Base-by-base conservation (phyloP, 2,797 vertebrate genomes). In the Anguilla pacifica region DNA sequence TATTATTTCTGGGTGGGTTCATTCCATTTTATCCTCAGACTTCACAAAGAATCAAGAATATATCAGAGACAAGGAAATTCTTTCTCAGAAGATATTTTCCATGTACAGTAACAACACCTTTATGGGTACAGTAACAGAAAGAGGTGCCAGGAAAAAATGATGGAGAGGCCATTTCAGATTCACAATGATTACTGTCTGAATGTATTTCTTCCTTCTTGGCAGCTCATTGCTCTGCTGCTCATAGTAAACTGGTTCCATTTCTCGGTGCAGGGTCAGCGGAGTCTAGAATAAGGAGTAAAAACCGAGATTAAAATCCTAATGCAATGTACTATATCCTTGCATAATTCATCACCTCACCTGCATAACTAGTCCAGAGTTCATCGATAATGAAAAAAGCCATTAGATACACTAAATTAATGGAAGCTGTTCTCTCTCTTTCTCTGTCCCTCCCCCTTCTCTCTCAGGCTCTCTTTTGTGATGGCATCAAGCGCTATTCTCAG, bases 121-220 rank as follows among this genome's bases (percentile, higher is more conserved):
- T 83, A 89, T 89, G 87, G 90, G 79, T 79, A 55, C 10, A 72
- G 89, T 77, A 86, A 85, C 85, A 86, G 86, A 74, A 57, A 79
- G 79, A 72, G 46, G 77, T 83, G 89, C 85, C 88, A 87, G 88
- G 61, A 77, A 49, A 79, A 86, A 89, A 49, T 87, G 46, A 53
- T 64, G 25, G 6, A 28, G 61, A 83, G 46, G 28, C 46, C n/a
- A 35, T 87, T 28, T 57, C 9, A 39, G 83, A 82, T 49, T n/a
- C 39, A 87, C 55, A 49, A 25, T 81, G 81, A 53, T 67, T 67
- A 82, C 59, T 49, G 59, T 28, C 17, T 22, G 31, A 19, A 59
- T 6, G 43, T 13, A 84, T 43, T 35, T 84, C 11, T 17, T 39
- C 57, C 79, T 22, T 51, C 19, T 39, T 28, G 11, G 22, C 79